A percentile compares a stretch with the other conserved stretches of the same genome.
Conservation (phyloP, 2,113 vertebrate genomes). For the Tyrannus savana region DNA sequence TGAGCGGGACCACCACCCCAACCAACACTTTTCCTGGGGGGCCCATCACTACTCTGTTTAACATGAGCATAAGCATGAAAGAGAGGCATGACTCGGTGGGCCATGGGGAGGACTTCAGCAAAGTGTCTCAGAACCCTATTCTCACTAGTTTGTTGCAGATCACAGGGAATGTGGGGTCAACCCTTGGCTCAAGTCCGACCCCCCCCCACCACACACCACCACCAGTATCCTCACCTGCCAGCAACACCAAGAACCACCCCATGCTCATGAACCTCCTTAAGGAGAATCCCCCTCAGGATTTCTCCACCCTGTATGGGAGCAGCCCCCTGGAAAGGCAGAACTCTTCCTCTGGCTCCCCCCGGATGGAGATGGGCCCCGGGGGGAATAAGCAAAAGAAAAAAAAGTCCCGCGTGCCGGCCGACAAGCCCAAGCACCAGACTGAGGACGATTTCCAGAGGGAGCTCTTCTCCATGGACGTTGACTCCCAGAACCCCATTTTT, state of each 20-base stretch:
- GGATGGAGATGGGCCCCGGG: conserved; percentile 79
- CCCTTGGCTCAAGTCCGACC: conserved; percentile 88
- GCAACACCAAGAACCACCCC: conserved; percentile 99
- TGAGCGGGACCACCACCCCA: conserved; percentile 88
- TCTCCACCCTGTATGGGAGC: conserved; percentile 89
- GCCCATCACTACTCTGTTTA: conserved; percentile 89
- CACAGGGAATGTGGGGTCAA: conserved; percentile 91
- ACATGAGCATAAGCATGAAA: conserved; percentile 85
- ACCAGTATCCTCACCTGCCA: conserved; percentile 93
- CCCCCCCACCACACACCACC: conserved; percentile 95
- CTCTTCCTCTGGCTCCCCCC: conserved; percentile 92
- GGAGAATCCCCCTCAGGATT: conserved; percentile 96
- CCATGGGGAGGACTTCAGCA: conserved; percentile 93
- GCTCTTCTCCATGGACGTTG: conserved; percentile 97
- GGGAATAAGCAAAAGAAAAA: conserved; percentile 93
- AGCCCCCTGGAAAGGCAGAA: conserved; percentile 96
- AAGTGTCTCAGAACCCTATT: conserved; percentile 98
- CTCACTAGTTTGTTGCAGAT: conserved; percentile 97
- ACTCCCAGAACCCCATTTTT: conserved; percentile 96
- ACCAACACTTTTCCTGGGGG: conserved; percentile 88
- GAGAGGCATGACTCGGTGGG: conserved; percentile 84
- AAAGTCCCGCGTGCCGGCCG: conserved; percentile 81
- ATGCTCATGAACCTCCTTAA: conserved; percentile 99
- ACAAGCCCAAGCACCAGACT: conserved; percentile 88
- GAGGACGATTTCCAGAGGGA: conserved; percentile 98